These are phyloP conservation scores for Enteromius unitaeniatus DNA, from an alignment of 2,797 vertebrate species.

Conservation along the genomic window DNA sequence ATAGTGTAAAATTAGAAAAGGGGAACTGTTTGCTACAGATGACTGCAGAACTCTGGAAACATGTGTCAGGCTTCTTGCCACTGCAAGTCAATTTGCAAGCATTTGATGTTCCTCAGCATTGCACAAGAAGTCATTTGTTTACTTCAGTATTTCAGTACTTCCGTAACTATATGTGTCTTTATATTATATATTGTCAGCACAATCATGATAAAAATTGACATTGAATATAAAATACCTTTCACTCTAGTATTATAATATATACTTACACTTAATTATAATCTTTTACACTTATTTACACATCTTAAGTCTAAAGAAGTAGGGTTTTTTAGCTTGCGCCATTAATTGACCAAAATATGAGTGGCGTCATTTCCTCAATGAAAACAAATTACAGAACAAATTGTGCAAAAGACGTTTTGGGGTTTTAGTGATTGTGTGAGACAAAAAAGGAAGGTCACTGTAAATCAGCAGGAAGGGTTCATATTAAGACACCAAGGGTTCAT, in stretches of 20 bases:
- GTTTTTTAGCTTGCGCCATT: neutral
- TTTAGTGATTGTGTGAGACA: neutral
- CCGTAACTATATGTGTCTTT: neutral
- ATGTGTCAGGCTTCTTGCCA: constrained; percentile 16
- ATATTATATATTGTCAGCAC: neutral
- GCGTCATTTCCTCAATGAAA: constrained; percentile 11
- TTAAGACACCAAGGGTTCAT: neutral
- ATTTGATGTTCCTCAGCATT: neutral
- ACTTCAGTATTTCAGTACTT: neutral
- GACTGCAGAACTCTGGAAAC: constrained; percentile 35
- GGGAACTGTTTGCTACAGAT: constrained; percentile 42
- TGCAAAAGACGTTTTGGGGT: neutral
- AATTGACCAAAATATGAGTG: neutral
- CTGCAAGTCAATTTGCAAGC: neutral
- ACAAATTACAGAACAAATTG: neutral
- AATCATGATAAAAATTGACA: neutral
- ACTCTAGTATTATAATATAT: neutral
- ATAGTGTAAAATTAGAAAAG: constrained; percentile 15
- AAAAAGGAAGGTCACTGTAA: neutral
- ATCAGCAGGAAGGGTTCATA: neutral
- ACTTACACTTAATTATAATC: too few relatives aligned
- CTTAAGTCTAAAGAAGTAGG: neutral
- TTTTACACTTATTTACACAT: neutral
- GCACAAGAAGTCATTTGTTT: neutral
- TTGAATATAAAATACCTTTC: neutral